phyloP scores from a whole-genome alignment of 1,140 invertebrate species.

The Neodiprion fabricii region DNA sequence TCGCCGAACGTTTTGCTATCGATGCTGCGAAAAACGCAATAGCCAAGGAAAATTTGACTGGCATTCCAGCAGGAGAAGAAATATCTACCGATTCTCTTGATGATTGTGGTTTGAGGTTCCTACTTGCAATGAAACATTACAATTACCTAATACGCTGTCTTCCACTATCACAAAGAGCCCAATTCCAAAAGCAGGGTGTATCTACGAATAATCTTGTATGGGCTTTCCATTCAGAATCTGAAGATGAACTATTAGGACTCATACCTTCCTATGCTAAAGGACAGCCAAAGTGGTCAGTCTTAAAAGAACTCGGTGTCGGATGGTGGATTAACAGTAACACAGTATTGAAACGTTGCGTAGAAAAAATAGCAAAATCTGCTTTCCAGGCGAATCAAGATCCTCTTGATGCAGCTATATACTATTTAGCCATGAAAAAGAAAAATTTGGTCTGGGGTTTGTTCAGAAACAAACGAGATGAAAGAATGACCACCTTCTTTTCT shows the following conservation, averaged over 20 bases:
- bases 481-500: slow-evolving; percentile 94
- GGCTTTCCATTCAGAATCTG: slow-evolving; percentile 99
- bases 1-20: slow-evolving; percentile 82
- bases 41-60: slow-evolving; percentile 73
- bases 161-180: slow-evolving; percentile 84
- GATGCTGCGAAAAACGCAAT: slow-evolving; percentile 77
- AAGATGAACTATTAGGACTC: slow-evolving; percentile 91
- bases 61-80: slow-evolving; percentile 69
- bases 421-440: slow-evolving; percentile 98
- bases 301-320: slow-evolving; percentile 91
- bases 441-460: slow-evolving; percentile 96
- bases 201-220: slow-evolving; percentile 94
- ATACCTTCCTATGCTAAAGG: slow-evolving; percentile 88
- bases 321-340: slow-evolving; percentile 96
- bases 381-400: slow-evolving; percentile 93
- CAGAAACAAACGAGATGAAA: slow-evolving; percentile 84
- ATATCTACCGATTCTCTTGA: slow-evolving; percentile 85
- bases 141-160: slow-evolving; percentile 91
- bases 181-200: slow-evolving; percentile 89
- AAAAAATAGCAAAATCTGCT: slow-evolving; percentile 91
- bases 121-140: slow-evolving; percentile 97
- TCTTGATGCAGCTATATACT: slow-evolving; percentile 96
- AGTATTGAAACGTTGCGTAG: slow-evolving; percentile 84
- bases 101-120: slow-evolving; percentile 95
- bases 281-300: slow-evolving; percentile 87